Base-by-base conservation (phyloP, 2,888 invertebrate species). In the Pyrrhia umbra region DNA sequence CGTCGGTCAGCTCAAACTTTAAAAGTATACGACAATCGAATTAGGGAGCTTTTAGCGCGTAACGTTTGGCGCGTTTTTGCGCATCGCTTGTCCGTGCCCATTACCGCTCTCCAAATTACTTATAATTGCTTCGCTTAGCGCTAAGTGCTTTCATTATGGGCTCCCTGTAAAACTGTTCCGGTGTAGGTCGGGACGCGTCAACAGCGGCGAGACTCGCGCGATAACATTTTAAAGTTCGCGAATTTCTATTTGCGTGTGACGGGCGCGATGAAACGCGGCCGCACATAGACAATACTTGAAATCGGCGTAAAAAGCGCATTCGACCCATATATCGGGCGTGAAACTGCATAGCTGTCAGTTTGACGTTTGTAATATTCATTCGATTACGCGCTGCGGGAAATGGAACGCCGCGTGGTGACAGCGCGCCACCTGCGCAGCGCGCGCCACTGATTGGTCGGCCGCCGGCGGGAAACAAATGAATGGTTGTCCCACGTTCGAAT, bases 101-200 rank as follows among this genome's bases (percentile, higher is more conserved):
- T 95, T 94, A 95, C 89, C 83, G 91, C 88, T 86, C 85, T 88
- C 90, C 90, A 93, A 95, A 95, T 93, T 92, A 93, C 92, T 94
- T 93, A 93, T 95, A 94, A 95, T 95, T 94, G 94, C 92, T 93
- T 94, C 95, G 93, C 92, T 95, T 94, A 94, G 88, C 89, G 92
- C 88, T 93, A 94, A 95, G 95, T 94, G 95, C 95, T 95, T 94
- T 94, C 93, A 93, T 95, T 93, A 93, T 85, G 85, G 85, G 74
- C 85, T 83, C 85, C 80, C 86, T 85, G 90, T 86, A 85, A 87
- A 88, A 88, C 89, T 88, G 90, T 89, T 88, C 88, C 87, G 84
- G 84, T 82, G 75, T 81, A 87, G 85, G 80, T 82, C 84, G 85
- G 81, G 83, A 87, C 84, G 82, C 87, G 88, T 88, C 88, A 86